phyloP scores from a whole-genome alignment of 2,797 vertebrate genomes.

The Zenarchopterus dispar region DNA sequence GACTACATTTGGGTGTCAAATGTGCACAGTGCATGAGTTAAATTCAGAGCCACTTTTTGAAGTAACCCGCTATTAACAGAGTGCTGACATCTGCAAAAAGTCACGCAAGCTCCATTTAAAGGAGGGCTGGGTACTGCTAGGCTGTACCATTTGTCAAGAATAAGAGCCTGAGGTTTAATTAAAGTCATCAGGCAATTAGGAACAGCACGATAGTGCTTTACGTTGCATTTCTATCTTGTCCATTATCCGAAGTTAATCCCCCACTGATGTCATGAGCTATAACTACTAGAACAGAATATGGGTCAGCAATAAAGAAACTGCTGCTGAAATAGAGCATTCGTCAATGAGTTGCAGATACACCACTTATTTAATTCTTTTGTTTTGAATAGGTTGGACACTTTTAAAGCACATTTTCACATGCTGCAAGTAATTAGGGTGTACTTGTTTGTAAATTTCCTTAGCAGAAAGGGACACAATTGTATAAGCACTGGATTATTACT shows the following conservation, averaged over 20 bases:
- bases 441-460: constrained; percentile 5
- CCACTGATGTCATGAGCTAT: constrained; percentile 70
- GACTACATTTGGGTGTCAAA: constrained; percentile 36
- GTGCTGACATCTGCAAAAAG: constrained; percentile 73
- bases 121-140: constrained; percentile 51
- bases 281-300: constrained; percentile 54
- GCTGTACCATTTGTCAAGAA: constrained; percentile 74
- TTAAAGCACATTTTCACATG: not conserved
- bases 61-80: constrained; percentile 58
- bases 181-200: constrained; percentile 82
- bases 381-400: not conserved
- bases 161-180: constrained; percentile 81
- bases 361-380: constrained; percentile 25
- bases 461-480: not conserved
- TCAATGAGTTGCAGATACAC: constrained; percentile 27
- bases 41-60: constrained; percentile 56
- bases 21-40: constrained; percentile 37
- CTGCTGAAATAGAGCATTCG: constrained; percentile 41
- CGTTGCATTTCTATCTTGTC: constrained; percentile 77
- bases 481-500: too few relatives aligned
- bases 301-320: constrained; percentile 53
- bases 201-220: constrained; percentile 68
- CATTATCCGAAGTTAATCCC: constrained; percentile 69
- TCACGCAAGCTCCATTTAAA: constrained; percentile 51
- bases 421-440: constrained; percentile 6